These are phyloP conservation scores for Pomacea maculata DNA, from an alignment of 1,140 invertebrate genomes.

Conservation along the genomic window DNA sequence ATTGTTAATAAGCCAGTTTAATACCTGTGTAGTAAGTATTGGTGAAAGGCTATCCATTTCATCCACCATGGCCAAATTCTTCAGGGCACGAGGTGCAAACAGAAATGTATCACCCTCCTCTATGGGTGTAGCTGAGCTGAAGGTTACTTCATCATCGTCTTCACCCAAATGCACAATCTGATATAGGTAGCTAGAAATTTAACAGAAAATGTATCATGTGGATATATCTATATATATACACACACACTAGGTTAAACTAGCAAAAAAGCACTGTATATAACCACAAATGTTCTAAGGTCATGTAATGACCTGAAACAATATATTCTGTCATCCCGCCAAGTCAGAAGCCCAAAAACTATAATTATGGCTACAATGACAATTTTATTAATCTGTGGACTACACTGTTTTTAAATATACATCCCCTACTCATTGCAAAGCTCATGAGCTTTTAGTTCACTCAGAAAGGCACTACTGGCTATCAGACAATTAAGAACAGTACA, in stretches of 20 bases:
- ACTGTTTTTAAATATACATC: too few relatives aligned
- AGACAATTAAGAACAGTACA: too few relatives aligned
- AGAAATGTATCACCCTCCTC: conserved; percentile 99
- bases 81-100: conserved; percentile 91
- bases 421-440: too few relatives aligned
- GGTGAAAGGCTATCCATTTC: conserved; percentile 97
- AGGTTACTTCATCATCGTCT: conserved; percentile 99
- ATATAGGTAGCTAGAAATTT: conserved; percentile 85
- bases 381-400: too few relatives aligned
- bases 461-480: too few relatives aligned
- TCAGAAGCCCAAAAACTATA: background rate
- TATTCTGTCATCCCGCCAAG: background rate
- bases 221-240: background rate
- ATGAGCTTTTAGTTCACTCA: too few relatives aligned
- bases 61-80: conserved; percentile 97
- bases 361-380: background rate
- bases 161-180: conserved; percentile 99
- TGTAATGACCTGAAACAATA: background rate
- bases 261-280: background rate
- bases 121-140: conserved; percentile 96
- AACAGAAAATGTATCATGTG: background rate
- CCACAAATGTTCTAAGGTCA: background rate
- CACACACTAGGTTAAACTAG: background rate
- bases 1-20: too few relatives aligned
- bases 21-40: conserved; percentile 86